Percentiles rank a stretch among this genome's conserved stretches.
Evolutionary conservation across 2,113 vertebrate genomes (phyloP).

Genomic region (Cyanocitta stelleri): DNA sequence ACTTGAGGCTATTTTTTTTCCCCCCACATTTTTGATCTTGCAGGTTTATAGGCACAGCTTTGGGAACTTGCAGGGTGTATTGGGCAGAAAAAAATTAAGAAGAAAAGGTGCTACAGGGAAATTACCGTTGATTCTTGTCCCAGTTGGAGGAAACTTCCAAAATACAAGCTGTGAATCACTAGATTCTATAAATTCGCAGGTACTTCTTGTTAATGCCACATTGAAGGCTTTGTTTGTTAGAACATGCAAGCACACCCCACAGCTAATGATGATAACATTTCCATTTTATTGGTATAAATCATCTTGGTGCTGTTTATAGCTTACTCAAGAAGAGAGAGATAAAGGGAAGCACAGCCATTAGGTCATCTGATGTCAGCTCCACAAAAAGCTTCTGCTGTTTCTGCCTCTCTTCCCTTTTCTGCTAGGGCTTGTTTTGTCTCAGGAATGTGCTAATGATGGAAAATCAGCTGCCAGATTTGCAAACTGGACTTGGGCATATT

Average conservation of each 20-base stretch:
- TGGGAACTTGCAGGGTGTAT: not conserved
- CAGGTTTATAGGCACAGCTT: not conserved
- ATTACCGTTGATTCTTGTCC: not conserved
- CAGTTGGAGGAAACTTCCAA: not conserved
- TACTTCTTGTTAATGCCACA: not conserved
- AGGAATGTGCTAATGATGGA: not conserved
- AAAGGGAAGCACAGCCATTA: not conserved
- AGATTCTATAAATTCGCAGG: not conserved
- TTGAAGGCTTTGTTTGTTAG: not conserved
- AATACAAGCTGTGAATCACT: not conserved
- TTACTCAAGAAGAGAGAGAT: not conserved
- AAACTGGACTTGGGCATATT: not conserved
- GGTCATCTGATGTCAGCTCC: not conserved
- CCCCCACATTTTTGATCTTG: not conserved
- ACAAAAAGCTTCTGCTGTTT: not conserved
- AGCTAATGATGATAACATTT: not conserved
- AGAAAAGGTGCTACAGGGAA: not conserved
- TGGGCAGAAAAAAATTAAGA: fast-evolving
- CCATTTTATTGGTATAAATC: not conserved
- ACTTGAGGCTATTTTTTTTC: not conserved
- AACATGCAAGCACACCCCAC: not conserved
- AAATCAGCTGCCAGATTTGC: not conserved
- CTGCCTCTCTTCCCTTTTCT: not conserved
- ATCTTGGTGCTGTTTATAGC: not conserved
- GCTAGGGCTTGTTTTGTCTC: not conserved